phyloP scores from a whole-genome alignment of 2,797 vertebrate genomes.

The Limosa lapponica region DNA sequence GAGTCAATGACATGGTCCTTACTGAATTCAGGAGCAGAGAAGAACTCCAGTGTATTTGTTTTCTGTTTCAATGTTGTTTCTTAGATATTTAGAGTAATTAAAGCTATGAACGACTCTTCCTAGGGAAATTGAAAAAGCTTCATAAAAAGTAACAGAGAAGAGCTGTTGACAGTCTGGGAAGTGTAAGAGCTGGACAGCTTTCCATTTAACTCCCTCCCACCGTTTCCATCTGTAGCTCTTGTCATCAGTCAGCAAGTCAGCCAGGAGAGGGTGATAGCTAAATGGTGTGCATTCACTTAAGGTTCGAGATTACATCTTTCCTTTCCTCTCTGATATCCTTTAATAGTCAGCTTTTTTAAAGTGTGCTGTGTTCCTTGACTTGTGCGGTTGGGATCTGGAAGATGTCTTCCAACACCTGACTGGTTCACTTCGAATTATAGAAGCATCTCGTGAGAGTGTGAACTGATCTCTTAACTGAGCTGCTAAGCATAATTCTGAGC shows the following conservation, averaged over 20 bases:
- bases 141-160: neutral
- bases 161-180: slow-evolving; percentile 57
- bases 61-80: neutral
- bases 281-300: neutral
- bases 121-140: neutral
- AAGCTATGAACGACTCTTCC: slow-evolving; percentile 11
- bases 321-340: neutral
- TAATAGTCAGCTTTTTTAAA: neutral
- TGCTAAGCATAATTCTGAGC: neutral
- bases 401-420: neutral
- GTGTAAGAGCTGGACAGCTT: slow-evolving; percentile 39
- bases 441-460: neutral
- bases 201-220: slow-evolving; percentile 66
- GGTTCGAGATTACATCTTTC: neutral
- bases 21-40: neutral
- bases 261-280: neutral
- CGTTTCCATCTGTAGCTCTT: slow-evolving; percentile 64
- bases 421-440: neutral
- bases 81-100: slow-evolving; percentile 25
- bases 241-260: slow-evolving; percentile 41
- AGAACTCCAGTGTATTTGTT: neutral
- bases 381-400: neutral
- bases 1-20: neutral
- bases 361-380: neutral
- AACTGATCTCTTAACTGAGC: neutral